Conservation (phyloP, 2,797 vertebrate species). For the Zenarchopterus dispar region DNA sequence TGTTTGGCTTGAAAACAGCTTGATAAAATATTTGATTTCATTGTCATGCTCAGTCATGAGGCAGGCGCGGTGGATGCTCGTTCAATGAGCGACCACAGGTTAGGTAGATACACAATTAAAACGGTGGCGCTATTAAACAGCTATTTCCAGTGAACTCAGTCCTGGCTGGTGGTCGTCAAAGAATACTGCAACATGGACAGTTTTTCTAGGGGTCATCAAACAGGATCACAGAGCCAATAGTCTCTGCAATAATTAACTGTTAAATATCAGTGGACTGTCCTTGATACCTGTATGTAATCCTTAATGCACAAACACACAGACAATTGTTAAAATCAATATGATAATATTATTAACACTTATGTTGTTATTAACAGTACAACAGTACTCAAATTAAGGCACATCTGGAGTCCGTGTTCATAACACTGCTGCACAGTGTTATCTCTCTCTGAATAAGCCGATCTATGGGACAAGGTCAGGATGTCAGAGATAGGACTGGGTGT, state of each 20-base stretch:
- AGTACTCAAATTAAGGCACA: no score
- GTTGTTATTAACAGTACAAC: no score
- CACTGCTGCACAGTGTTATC: conserved; percentile 12
- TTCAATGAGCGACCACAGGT: background rate
- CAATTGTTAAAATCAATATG: background rate
- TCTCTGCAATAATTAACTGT: background rate
- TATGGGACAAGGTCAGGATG: conserved; percentile 67
- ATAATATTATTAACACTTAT: background rate
- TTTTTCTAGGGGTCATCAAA: conserved; percentile 31
- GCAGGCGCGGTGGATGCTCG: conserved; percentile 3
- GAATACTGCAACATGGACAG: background rate
- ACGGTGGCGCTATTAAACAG: conserved; percentile 4
- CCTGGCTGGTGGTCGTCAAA: background rate
- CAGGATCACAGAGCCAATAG: conserved; percentile 10
- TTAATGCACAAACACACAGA: background rate
- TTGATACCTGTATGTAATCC: background rate
- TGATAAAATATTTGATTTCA: no score
- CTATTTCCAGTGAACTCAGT: conserved; percentile 6
- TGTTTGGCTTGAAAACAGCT: background rate
- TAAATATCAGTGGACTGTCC: background rate
- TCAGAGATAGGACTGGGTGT: conserved; percentile 34
- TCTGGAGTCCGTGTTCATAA: conserved; percentile 16
- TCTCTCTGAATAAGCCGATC: conserved; percentile 69
- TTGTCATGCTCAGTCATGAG: conserved; percentile 25
- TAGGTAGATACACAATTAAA: conserved; percentile 9